Percentiles rank a stretch among this genome's conserved stretches.
Conservation (phyloP, 1,140 invertebrate species). For the Drosophila dunni region DNA sequence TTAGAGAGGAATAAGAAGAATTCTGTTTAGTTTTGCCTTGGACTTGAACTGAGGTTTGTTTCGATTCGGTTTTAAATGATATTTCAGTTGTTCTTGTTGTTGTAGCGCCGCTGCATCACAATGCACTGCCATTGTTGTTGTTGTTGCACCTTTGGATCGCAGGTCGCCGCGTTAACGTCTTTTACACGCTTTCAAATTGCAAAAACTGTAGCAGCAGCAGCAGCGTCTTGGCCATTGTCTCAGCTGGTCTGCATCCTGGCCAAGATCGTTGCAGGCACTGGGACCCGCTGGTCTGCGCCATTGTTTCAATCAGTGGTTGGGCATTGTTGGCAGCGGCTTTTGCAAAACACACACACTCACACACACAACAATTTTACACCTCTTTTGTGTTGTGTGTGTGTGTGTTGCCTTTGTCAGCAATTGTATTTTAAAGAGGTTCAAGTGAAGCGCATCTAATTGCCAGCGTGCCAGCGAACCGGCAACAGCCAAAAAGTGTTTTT, state of each 20-base stretch:
- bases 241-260: conserved; percentile 54
- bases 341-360: conserved; percentile 59
- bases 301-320: conserved; percentile 76
- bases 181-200: conserved; percentile 60
- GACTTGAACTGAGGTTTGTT: conserved; percentile 5
- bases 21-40: neutral
- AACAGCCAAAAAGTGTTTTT: conserved; percentile 59
- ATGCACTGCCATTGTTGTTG: conserved; percentile 39
- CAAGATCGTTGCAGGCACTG: conserved; percentile 25
- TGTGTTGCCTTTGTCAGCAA: conserved; percentile 61
- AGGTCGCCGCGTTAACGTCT: conserved; percentile 41
- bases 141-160: conserved; percentile 43
- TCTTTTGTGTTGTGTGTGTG: conserved; percentile 70
- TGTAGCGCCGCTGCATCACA: conserved; percentile 44
- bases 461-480: conserved; percentile 53
- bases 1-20: neutral
- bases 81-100: conserved; percentile 10
- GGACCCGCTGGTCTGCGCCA: conserved; percentile 50
- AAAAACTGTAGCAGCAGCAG: conserved; percentile 61
- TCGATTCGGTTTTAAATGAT: conserved; percentile 25
- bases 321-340: conserved; percentile 70
- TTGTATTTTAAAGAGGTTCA: conserved; percentile 83
- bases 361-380: conserved; percentile 70
- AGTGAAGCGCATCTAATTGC: conserved; percentile 82
- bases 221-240: conserved; percentile 64